Evolutionary conservation across 1,140 invertebrate genomes (phyloP).

Genomic region (Octopus bimaculoides): DNA sequence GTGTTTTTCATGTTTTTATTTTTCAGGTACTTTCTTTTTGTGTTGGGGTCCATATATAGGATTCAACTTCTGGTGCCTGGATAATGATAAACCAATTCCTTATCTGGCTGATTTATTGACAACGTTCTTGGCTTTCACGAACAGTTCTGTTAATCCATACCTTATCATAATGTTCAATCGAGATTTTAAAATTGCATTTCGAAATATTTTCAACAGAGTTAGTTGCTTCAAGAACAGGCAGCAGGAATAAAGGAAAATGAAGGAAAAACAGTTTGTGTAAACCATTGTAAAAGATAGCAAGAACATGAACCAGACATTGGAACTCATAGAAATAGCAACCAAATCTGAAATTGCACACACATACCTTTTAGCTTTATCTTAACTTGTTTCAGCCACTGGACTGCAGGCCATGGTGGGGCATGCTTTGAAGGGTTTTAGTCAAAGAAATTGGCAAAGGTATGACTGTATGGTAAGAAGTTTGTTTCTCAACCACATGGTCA

Average conservation of each 20-base stretch:
- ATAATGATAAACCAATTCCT: conserved; percentile 20
- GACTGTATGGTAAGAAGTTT: no score
- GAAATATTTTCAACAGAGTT: background rate
- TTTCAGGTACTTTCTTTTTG: conserved; percentile 28
- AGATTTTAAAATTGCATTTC: conserved; percentile 15
- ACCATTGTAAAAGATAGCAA: background rate
- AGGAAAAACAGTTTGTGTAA: background rate
- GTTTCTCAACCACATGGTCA: no score
- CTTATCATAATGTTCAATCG: conserved; percentile 25
- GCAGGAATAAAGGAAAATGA: background rate
- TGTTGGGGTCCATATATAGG: conserved; percentile 32
- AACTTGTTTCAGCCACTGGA: no score
- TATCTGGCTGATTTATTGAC: conserved; percentile 27
- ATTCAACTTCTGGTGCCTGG: conserved; percentile 28
- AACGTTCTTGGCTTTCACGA: conserved; percentile 28
- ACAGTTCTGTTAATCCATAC: conserved; percentile 28
- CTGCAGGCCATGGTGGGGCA: no score
- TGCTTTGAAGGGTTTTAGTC: no score
- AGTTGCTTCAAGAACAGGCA: background rate
- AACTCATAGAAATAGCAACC: background rate
- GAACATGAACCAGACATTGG: background rate
- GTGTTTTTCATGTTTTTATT: background rate
- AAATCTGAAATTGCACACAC: background rate
- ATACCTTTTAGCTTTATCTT: background rate
- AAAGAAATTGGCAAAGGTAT: no score